Evolutionary conservation across 2,113 vertebrate genomes (phyloP).

Genomic region (Eublepharis macularius): DNA sequence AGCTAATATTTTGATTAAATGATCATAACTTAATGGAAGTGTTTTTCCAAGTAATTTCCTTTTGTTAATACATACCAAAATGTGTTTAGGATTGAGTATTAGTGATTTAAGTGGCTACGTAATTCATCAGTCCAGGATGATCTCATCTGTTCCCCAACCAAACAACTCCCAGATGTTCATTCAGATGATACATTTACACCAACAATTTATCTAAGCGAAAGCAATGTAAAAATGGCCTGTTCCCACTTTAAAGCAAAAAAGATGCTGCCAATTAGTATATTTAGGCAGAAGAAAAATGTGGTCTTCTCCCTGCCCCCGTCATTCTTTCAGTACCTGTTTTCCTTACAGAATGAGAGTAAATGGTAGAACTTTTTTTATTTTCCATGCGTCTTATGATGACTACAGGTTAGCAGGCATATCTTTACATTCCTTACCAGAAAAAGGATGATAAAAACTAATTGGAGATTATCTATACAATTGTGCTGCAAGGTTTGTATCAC

Average conservation of each 20-base stretch:
- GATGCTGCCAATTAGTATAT: not conserved
- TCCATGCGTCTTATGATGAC: not conserved
- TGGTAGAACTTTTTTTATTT: not conserved
- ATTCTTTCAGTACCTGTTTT: not conserved
- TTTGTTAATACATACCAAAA: not conserved
- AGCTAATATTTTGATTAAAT: not conserved
- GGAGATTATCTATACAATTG: not conserved
- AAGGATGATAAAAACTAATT: not conserved
- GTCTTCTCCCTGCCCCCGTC: not conserved
- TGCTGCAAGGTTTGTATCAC: not conserved
- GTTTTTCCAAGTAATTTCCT: conserved; percentile 6
- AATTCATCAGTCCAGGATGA: not conserved
- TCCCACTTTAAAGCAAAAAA: not conserved
- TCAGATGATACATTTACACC: not conserved
- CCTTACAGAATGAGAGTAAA: not conserved
- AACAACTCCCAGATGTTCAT: conserved; percentile 14
- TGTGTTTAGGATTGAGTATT: not conserved
- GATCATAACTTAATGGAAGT: not conserved
- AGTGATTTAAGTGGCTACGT: not conserved
- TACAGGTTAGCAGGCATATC: not conserved
- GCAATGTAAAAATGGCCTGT: not conserved
- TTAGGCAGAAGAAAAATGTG: not conserved
- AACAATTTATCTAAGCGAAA: not conserved
- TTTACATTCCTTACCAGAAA: not conserved
- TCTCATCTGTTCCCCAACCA: not conserved